phyloP scores from a whole-genome alignment of 64 coral and sea anemone species.

The Acropora tenuis region DNA sequence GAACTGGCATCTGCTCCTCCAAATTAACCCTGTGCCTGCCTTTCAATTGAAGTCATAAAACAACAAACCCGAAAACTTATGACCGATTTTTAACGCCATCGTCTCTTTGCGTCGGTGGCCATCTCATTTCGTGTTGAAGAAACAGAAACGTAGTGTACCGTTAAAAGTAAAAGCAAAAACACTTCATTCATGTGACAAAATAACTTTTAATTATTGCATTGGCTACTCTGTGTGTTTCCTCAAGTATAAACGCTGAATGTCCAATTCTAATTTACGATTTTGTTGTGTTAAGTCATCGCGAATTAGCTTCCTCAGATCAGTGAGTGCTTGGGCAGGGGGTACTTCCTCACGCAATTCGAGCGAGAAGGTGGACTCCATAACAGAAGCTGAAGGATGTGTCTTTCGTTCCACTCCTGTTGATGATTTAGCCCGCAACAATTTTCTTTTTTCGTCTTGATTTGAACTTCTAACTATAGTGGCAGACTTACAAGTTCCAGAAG shows the following conservation, averaged over 20 bases:
- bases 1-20: too few species aligned
- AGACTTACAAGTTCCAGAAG: background rate
- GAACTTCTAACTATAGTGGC: background rate
- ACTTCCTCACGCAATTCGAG: conserved; percentile 74
- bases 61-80: too few species aligned
- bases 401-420: conserved; percentile 8
- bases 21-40: too few species aligned
- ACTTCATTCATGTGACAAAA: background rate
- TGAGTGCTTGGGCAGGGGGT: conserved; percentile 74
- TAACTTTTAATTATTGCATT: background rate
- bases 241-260: conserved; percentile 91
- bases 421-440: background rate
- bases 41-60: too few species aligned
- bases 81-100: too few species aligned
- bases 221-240: conserved; percentile 55
- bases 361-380: conserved; percentile 45
- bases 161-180: background rate
- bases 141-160: background rate
- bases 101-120: too few species aligned
- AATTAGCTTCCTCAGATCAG: conserved; percentile 77
- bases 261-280: conserved; percentile 76
- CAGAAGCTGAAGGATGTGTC: conserved; percentile 14
- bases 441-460: background rate
- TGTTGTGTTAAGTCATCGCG: conserved; percentile 81
- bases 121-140: too few species aligned